Evolutionary conservation across 2,113 vertebrate species (phyloP).

Genomic region (Pao palembangensis): DNA sequence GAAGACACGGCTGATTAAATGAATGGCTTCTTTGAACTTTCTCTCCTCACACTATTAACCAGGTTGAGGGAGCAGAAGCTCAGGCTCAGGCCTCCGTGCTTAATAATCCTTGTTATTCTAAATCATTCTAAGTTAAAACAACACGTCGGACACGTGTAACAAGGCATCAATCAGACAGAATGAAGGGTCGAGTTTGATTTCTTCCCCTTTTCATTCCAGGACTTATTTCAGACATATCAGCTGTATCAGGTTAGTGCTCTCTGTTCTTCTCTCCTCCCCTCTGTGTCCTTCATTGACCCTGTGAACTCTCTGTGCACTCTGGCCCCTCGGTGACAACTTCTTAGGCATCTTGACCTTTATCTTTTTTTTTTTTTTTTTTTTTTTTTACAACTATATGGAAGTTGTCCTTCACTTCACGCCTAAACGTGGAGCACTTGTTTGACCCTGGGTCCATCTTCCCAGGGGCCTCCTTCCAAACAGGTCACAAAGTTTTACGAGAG

Average conservation of each 20-base stretch:
- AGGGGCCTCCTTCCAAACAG: constrained; percentile 14
- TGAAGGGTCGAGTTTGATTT: constrained; percentile 2
- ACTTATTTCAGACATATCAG: constrained; percentile 51
- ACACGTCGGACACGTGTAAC: too few relatives aligned
- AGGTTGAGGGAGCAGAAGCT: too few relatives aligned
- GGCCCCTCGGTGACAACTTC: constrained; percentile 66
- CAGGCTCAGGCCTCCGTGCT: too few relatives aligned
- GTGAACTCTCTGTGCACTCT: constrained; percentile 74
- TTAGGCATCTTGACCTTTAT: constrained; percentile 19
- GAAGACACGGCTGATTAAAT: too few relatives aligned
- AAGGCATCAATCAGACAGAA: too few relatives aligned
- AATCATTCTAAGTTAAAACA: too few relatives aligned
- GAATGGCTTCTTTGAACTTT: too few relatives aligned
- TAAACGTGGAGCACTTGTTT: constrained; percentile 46
- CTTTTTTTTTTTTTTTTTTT: constrained; percentile 29
- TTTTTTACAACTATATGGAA: constrained; percentile 37
- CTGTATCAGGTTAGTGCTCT: constrained; percentile 54
- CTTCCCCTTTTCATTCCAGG: constrained; percentile 38
- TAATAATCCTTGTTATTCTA: too few relatives aligned
- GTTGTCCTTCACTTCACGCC: constrained; percentile 41
- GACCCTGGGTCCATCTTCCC: constrained; percentile 34
- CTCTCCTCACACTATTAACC: too few relatives aligned
- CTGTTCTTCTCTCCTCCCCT: constrained; percentile 43
- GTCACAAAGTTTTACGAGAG: constrained; percentile 47
- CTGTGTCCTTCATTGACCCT: constrained; percentile 44